phyloP scores from a whole-genome alignment of 2,888 invertebrate genomes.

The Coenonympha arcania region DNA sequence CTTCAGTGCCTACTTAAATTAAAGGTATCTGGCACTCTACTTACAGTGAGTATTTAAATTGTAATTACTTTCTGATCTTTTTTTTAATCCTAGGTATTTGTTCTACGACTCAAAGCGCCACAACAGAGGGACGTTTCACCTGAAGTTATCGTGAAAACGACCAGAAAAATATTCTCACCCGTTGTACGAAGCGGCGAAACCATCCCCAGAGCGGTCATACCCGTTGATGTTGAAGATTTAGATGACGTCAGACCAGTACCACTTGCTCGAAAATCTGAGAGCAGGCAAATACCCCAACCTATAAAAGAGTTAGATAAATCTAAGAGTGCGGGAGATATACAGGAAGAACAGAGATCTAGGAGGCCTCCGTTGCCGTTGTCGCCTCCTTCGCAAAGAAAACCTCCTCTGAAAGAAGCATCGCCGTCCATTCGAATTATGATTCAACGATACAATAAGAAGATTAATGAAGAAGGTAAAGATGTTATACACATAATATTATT shows the following conservation, averaged over 20 bases:
- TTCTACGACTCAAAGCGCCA: conserved; percentile 61
- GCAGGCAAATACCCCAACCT: conserved; percentile 28
- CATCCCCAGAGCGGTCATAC: conserved; percentile 69
- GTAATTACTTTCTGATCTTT: too few relatives aligned
- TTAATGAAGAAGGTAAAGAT: conserved; percentile 72
- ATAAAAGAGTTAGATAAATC: conserved; percentile 36
- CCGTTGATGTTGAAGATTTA: conserved; percentile 58
- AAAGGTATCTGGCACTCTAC: too few relatives aligned
- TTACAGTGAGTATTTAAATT: too few relatives aligned
- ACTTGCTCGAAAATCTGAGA: conserved; percentile 26
- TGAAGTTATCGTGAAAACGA: conserved; percentile 85
- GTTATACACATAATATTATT: too few relatives aligned
- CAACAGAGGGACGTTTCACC: conserved; percentile 59
- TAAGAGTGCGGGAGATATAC: conserved; percentile 55
- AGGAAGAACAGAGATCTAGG: conserved; percentile 53
- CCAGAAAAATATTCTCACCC: conserved; percentile 84
- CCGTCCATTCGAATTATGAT: conserved; percentile 82
- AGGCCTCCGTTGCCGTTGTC: conserved; percentile 76
- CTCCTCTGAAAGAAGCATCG: conserved; percentile 76
- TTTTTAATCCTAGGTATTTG: conserved; percentile 47
- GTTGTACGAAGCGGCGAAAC: conserved; percentile 75
- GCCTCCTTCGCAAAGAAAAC: conserved; percentile 73
- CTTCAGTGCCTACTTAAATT: too few relatives aligned
- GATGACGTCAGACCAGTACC: conserved; percentile 48
- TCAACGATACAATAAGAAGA: conserved; percentile 78